Base-by-base conservation (phyloP, 1,140 invertebrate genomes). In the Telenomus remus region DNA sequence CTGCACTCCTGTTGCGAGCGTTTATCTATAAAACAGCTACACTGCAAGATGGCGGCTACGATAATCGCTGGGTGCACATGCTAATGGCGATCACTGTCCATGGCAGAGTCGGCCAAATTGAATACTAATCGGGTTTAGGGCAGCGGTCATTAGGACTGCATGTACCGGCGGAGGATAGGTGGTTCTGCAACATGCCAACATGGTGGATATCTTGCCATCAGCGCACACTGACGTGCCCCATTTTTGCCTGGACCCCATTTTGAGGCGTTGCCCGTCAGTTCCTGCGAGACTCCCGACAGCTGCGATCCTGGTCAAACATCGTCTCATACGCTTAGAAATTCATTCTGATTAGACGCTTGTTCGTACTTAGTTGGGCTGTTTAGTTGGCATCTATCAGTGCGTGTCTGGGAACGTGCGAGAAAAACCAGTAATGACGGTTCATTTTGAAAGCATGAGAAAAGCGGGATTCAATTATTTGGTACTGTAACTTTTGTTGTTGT, bases 81-180 rank as follows among this genome's bases (percentile, higher is more conserved):
- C 59, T 78, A 74, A 78, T 71, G 60, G 37, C 55, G 70, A 73
- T 78, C 69, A 78, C 69, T 51, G 50, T 69, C 43, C 42, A 48
- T 15, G 37, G 39, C 37, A 44, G 49, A 14, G 51, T 33, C 51
- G 50, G 2, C 19, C 19, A 57, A 63, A 72, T 73, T 82, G 82
- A 84, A 84, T 86, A 83, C 79, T 86, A 85, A 85, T 86, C 84
- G 79, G 74, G 82, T 79, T 79, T 80, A 82, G 83, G 79, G 80
- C 79, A 80, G 77, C 72, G 74, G 66, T 79, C 82, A 86, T 83
- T 83, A 86, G 84, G 84, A 80, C 76, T 77, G 16, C 78, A 82
- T 82, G 77, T 75, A 35, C 47, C 46, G 56, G 15, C 9, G 73
- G 77, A 79, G 77, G 57, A 63, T 75, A 49, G 51, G 37, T 47